A percentile compares a stretch with the other conserved stretches of the same genome.
phyloP scores from a whole-genome alignment of 2,888 invertebrate species.

The Folsomia candida region DNA sequence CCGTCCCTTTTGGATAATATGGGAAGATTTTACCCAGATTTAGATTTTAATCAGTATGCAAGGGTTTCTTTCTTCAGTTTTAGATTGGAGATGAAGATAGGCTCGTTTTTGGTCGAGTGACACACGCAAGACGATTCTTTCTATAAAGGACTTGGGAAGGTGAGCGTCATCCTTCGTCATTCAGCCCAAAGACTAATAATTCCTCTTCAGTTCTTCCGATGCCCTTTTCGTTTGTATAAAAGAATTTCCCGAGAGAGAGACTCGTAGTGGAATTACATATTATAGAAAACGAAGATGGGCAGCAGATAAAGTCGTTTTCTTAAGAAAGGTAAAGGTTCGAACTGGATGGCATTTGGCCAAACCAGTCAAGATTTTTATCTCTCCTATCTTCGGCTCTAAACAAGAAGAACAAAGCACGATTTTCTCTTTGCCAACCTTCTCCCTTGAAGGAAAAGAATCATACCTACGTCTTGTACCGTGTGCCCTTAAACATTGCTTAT shows the following conservation, averaged over 20 bases:
- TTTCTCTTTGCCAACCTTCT: too few species aligned
- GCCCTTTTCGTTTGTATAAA: background rate
- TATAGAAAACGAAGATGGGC: background rate
- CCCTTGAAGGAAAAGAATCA: too few species aligned
- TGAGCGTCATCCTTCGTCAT: background rate
- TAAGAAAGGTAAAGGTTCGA: background rate
- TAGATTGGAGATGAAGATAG: conserved; percentile 12
- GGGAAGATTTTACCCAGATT: conserved; percentile 2
- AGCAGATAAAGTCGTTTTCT: background rate
- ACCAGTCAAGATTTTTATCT: background rate
- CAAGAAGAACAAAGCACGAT: background rate
- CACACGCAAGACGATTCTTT: conserved; percentile 2
- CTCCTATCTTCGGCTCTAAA: background rate
- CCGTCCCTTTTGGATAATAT: background rate
- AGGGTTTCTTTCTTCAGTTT: background rate
- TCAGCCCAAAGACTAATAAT: too few species aligned
- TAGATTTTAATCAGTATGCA: conserved; percentile 9
- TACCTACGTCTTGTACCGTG: too few species aligned
- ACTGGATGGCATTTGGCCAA: background rate
- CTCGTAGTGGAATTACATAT: background rate
- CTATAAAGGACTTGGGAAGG: background rate
- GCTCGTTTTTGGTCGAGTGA: background rate
- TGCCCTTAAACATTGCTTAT: too few species aligned
- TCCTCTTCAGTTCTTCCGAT: background rate
- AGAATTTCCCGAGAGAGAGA: background rate